Conservation (phyloP, 2,797 vertebrate genomes). For the Anguilla anguilla region DNA sequence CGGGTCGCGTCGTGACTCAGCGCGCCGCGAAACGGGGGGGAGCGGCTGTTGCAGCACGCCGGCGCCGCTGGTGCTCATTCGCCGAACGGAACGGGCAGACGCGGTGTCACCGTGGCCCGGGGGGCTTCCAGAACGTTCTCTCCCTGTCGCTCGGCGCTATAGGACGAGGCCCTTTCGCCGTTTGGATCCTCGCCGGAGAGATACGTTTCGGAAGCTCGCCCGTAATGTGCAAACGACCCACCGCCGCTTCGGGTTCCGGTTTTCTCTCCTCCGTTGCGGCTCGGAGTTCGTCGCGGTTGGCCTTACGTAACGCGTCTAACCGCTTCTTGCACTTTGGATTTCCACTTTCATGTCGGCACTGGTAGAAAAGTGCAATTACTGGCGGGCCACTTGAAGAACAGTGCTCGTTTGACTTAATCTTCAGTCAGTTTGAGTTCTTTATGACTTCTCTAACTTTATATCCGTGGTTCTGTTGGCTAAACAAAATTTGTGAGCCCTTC, state of each 20-base stretch:
- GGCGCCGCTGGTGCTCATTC: constrained; percentile 46
- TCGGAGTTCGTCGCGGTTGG: neutral
- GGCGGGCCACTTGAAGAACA: neutral
- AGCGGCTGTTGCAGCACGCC: constrained; percentile 37
- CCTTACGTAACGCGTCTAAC: neutral
- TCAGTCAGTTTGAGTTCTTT: neutral
- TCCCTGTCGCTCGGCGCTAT: neutral
- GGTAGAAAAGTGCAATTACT: neutral
- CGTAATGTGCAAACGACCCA: neutral
- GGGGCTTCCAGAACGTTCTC: neutral
- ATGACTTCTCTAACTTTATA: neutral
- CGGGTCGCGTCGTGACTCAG: constrained; percentile 42
- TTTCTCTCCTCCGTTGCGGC: neutral
- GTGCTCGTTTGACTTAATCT: neutral
- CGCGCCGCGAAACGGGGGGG: constrained; percentile 47
- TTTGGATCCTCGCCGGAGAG: neutral
- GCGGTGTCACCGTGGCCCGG: neutral
- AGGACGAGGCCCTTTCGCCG: neutral
- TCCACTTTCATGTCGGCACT: neutral
- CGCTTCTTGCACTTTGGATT: neutral
- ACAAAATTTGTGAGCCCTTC: neutral
- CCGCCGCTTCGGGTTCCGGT: neutral
- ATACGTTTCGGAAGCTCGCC: neutral
- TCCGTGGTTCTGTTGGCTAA: neutral
- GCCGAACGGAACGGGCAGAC: constrained; percentile 20